phyloP scores from a whole-genome alignment of 1,140 invertebrate species.

The Bombus sylvicola region DNA sequence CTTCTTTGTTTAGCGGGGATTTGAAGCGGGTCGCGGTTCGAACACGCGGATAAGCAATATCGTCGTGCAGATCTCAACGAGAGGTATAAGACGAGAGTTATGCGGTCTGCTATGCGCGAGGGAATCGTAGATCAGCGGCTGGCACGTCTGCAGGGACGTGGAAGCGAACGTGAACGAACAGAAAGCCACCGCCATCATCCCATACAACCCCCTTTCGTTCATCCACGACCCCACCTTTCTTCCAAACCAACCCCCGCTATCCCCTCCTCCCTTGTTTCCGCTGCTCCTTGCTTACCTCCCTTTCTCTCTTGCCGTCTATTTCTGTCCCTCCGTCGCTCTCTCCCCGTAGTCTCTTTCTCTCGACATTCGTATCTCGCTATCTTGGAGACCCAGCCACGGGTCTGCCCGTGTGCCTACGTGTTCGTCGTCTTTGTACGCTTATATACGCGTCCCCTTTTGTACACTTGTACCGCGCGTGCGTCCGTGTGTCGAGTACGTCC shows the following conservation, averaged over 20 bases:
- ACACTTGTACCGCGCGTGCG: conserved; percentile 15
- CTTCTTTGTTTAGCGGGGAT: conserved; percentile 41
- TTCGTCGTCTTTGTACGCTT: conserved; percentile 38
- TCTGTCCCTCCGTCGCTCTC: conserved; percentile 10
- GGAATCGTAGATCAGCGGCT: conserved; percentile 81
- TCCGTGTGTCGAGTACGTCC: conserved; percentile 23
- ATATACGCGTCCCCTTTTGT: conserved; percentile 23
- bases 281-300: conserved; percentile 29
- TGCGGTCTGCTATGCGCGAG: conserved; percentile 81
- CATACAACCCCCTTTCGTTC: conserved; percentile 61
- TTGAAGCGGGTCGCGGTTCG: conserved; percentile 50
- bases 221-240: conserved; percentile 52
- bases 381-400: conserved; percentile 66
- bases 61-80: conserved; percentile 71
- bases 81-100: conserved; percentile 82
- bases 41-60: conserved; percentile 71
- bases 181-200: conserved; percentile 66
- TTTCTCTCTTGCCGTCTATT: neutral
- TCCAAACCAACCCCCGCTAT: conserved; percentile 49
- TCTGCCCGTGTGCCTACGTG: conserved; percentile 24
- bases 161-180: conserved; percentile 72
- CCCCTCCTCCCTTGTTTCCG: conserved; percentile 18
- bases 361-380: conserved; percentile 72
- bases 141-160: conserved; percentile 81
- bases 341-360: conserved; percentile 35